Conservation (phyloP, 2,888 invertebrate species). For the Dascillus cervinus region DNA sequence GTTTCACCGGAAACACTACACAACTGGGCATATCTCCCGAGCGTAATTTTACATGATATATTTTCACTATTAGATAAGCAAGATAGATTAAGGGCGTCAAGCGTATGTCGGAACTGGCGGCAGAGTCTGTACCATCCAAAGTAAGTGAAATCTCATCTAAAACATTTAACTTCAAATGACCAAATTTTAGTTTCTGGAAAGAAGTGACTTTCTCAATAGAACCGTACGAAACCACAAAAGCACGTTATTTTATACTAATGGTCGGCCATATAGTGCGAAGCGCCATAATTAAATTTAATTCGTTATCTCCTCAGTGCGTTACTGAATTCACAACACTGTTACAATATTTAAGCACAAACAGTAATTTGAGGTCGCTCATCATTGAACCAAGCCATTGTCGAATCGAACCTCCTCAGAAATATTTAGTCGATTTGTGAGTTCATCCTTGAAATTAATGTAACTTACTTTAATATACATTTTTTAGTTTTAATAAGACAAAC, state of each 20-base stretch:
- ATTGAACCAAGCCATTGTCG: slow-evolving; percentile 40
- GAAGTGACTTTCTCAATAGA: slow-evolving; percentile 35
- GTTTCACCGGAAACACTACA: slow-evolving; percentile 21
- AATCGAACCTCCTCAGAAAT: slow-evolving; percentile 27
- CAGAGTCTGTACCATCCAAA: slow-evolving; percentile 38
- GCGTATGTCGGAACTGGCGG: slow-evolving; percentile 40
- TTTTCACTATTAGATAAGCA: slow-evolving; percentile 33
- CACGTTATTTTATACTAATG: slow-evolving; percentile 32
- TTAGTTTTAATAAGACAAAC: slow-evolving; percentile 4
- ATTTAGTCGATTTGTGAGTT: slow-evolving; percentile 20
- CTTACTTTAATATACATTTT: slow-evolving; percentile 1
- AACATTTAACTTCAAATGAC: slow-evolving; percentile 1
- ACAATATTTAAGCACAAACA: slow-evolving; percentile 33
- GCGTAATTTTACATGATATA: slow-evolving; percentile 37
- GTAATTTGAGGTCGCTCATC: slow-evolving; percentile 35
- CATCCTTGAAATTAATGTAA: neutral
- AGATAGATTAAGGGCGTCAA: slow-evolving; percentile 38
- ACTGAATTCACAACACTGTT: slow-evolving; percentile 36
- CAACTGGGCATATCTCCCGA: slow-evolving; percentile 38
- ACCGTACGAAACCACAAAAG: slow-evolving; percentile 29
- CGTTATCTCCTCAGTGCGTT: slow-evolving; percentile 34
- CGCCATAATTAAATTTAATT: slow-evolving; percentile 35
- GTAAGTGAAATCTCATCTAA: slow-evolving; percentile 24
- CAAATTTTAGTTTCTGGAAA: slow-evolving; percentile 37
- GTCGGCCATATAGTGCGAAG: slow-evolving; percentile 34